Base-by-base conservation (phyloP, 1,140 invertebrate genomes). In the Micrasema longulum region DNA sequence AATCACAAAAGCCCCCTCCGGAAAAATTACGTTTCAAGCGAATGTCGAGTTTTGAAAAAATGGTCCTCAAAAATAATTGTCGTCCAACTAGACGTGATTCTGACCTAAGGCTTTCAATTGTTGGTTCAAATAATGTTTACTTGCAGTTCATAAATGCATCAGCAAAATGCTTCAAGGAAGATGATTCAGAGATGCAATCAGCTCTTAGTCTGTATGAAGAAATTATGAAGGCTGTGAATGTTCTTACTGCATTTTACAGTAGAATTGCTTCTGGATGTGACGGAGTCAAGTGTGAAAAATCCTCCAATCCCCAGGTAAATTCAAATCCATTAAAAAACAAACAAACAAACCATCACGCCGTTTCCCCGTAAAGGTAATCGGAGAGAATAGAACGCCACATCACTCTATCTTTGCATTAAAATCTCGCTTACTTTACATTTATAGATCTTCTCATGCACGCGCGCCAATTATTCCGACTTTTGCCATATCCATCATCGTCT, bases 131-230 rank as follows among this genome's bases (percentile, higher is more conserved):
- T 12, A n/a, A 1, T 22, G 2, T 50, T 0, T 22, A 1, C 18
- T 55, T 55, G 12, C 52, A 55, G 52, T 31, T 55, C 18, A 55
- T 55, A 26, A 55, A 55, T 55, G 52, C 52, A 14, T 55, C 52
- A 12, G 26, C 52, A 11, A 23, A 16, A n/a, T 55, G 14, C 26
- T 5, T n/a, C 22, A 35, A 55, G 4, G 52, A 35, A 23, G 18
- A 55, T 16, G 11, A n/a, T 12, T 2, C 5, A 12, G 23, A 35
- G 2, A 55, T 55, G 11, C 20, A 35, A 31, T 22, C 12, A 35
- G 52, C 52, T 55, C 2, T 55, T 9, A 16, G 35, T 16, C 1
- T 20, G 12, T 35, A 55, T 11, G 12, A 1, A 12, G 2, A 23
- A 9, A 16, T 0, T 36, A 31, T 55, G 52, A 2, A 31, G 0